Evolutionary conservation across 2,113 vertebrate species (phyloP).

Genomic region (Coregonus clupeaformis): DNA sequence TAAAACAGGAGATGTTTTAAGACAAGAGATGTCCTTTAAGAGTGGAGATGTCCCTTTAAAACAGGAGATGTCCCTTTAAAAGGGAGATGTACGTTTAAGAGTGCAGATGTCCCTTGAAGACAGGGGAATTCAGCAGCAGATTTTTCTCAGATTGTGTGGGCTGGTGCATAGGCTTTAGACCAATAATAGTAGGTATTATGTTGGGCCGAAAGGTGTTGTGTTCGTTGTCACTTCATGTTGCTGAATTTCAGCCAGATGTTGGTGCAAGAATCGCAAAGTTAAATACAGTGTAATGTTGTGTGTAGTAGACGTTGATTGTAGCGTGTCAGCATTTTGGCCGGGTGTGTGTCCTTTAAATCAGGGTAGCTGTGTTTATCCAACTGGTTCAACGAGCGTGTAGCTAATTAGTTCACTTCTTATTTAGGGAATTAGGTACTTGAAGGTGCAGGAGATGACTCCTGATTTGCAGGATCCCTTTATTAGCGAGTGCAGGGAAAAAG

Average conservation of each 20-base stretch:
- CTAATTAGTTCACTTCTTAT: conserved; percentile 18
- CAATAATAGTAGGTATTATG: not conserved
- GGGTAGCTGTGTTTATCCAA: not conserved
- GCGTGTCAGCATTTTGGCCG: not conserved
- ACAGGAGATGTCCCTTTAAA: no score
- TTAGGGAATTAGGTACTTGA: conserved; percentile 7
- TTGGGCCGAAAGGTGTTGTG: not conserved
- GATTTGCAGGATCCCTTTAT: conserved; percentile 24
- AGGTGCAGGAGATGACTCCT: conserved; percentile 31
- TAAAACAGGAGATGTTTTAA: no score
- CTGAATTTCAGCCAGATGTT: no score
- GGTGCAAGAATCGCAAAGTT: not conserved
- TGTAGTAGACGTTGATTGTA: not conserved
- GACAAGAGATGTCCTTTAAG: no score
- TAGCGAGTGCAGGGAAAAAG: conserved; percentile 23
- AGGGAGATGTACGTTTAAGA: no score
- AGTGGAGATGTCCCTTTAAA: no score
- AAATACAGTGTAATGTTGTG: not conserved
- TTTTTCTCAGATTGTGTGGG: no score
- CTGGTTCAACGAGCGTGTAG: not conserved
- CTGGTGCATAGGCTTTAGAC: no score
- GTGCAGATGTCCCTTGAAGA: no score
- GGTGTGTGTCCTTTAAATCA: not conserved
- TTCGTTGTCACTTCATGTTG: not conserved
- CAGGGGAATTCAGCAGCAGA: no score